Percentiles rank a stretch among this genome's conserved stretches.
Conservation (phyloP, 2,888 invertebrate genomes). For the Eristalinus aeneus region DNA sequence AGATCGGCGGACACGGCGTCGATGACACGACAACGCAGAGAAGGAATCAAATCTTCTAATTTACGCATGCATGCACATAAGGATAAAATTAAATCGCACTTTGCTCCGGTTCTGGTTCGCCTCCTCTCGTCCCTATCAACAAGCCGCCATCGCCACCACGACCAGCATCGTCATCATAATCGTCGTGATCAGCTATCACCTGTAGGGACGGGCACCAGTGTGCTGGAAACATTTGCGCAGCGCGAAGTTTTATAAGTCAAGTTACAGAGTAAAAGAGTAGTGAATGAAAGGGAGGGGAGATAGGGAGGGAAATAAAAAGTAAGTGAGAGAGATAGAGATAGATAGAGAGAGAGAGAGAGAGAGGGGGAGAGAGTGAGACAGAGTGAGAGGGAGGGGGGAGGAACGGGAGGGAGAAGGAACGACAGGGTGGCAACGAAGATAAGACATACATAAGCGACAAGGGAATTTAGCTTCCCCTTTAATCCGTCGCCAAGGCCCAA, state of each 20-base stretch:
- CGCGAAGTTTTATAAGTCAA: too few relatives aligned
- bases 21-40: background rate
- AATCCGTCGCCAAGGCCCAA: slow-evolving; percentile 16
- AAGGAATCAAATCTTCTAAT: slow-evolving; percentile 51
- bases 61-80: slow-evolving; percentile 52
- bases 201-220: background rate
- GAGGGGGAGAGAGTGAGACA: background rate
- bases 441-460: background rate
- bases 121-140: background rate
- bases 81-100: slow-evolving; percentile 54
- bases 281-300: background rate
- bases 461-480: slow-evolving; percentile 46
- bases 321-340: background rate
- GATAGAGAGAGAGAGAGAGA: background rate
- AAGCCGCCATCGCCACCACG: background rate
- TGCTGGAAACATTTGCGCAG: background rate
- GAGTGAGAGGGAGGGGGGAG: background rate
- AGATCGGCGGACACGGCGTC: background rate
- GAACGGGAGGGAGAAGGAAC: too few relatives aligned
- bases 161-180: background rate
- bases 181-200: background rate
- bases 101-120: background rate
- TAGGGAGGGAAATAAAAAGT: background rate
- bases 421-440: background rate
- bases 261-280: too few relatives aligned